A percentile compares a stretch with the other conserved stretches of the same genome.
These are phyloP conservation scores for Todus mexicanus DNA, from an alignment of 2,797 vertebrate genomes.

Conservation along the genomic window DNA sequence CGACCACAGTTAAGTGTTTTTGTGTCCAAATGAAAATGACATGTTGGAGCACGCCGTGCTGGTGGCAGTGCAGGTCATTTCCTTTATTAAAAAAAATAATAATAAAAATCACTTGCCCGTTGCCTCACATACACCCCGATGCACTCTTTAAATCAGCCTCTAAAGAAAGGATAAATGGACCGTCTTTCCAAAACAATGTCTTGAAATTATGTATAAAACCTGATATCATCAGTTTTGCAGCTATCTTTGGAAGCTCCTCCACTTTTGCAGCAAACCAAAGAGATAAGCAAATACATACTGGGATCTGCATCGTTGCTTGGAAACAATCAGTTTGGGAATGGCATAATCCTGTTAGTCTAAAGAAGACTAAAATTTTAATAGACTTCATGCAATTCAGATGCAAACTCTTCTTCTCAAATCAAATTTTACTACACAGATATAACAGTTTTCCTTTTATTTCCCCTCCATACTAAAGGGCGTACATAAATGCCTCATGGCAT, in stretches of 20 bases:
- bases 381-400: conserved; percentile 35
- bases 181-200: not conserved
- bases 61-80: not conserved
- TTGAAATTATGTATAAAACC: conserved; percentile 1
- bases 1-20: not conserved
- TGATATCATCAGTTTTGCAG: conserved; percentile 41
- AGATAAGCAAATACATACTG: conserved; percentile 45
- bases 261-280: conserved; percentile 26
- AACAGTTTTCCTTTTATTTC: not conserved
- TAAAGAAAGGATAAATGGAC: not conserved
- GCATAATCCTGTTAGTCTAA: conserved; percentile 53
- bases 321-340: conserved; percentile 65
- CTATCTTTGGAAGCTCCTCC: conserved; percentile 40
- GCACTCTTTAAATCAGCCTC: not conserved
- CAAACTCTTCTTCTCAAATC: conserved; percentile 46
- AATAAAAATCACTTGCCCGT: not conserved
- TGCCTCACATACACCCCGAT: accelerated
- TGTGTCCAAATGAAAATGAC: not conserved
- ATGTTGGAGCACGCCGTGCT: not conserved
- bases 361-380: conserved; percentile 59
- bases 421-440: not conserved
- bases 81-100: not conserved
- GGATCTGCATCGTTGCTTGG: conserved; percentile 66
- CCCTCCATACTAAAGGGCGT: not conserved
- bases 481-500: not conserved